Conservation (phyloP, 1,140 invertebrate genomes). For the Cataglyphis hispanica region DNA sequence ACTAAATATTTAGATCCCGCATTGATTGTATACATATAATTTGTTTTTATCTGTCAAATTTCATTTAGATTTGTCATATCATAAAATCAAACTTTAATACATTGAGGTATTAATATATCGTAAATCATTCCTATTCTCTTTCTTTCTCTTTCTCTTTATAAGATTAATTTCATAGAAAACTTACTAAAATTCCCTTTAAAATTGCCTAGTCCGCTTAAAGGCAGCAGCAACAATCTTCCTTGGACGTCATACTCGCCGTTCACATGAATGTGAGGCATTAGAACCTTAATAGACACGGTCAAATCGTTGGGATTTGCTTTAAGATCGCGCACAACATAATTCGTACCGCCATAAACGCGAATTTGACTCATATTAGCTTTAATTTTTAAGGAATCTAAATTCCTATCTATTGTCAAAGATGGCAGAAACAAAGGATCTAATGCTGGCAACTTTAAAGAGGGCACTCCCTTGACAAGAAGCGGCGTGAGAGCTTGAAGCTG, state of each 20-base stretch:
- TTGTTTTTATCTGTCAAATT: not conserved
- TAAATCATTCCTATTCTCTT: no score
- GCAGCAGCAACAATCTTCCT: constrained; percentile 89
- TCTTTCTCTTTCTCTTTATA: not conserved
- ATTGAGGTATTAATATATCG: constrained; percentile 19
- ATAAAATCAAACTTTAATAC: constrained; percentile 42
- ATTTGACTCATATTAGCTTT: constrained; percentile 90
- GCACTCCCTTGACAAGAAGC: constrained; percentile 88
- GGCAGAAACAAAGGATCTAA: constrained; percentile 89
- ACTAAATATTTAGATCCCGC: not conserved
- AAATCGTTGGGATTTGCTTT: constrained; percentile 89
- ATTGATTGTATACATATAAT: not conserved
- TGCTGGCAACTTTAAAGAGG: constrained; percentile 88
- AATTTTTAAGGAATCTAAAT: constrained; percentile 89
- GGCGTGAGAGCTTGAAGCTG: constrained; percentile 88
- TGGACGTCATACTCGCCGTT: constrained; percentile 90
- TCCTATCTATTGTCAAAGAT: constrained; percentile 89
- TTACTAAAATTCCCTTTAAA: constrained; percentile 91
- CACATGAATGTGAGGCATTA: constrained; percentile 88
- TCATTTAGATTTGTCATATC: constrained; percentile 14
- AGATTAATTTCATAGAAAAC: constrained; percentile 75
- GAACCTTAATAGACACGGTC: constrained; percentile 87
- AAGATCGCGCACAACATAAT: constrained; percentile 89
- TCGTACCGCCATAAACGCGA: constrained; percentile 88
- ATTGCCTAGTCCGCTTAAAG: constrained; percentile 89